Base-by-base conservation (phyloP, 2,113 vertebrate species). In the Odontophorus gujanensis region DNA sequence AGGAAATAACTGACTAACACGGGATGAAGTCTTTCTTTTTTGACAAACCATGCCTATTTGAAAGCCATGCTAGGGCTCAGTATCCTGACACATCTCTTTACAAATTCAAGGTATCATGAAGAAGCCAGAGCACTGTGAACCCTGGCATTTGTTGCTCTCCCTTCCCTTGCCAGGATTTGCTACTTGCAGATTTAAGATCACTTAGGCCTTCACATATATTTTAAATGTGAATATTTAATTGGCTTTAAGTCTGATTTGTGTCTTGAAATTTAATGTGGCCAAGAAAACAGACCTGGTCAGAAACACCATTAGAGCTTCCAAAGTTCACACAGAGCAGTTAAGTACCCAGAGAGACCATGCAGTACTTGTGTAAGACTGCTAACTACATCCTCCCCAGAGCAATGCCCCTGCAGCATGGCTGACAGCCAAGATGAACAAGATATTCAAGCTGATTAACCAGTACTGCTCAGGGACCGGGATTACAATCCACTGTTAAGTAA, bases 391-490 rank as follows among this genome's bases (percentile, higher is more conserved):
- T 89, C 62, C 78, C 50, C 0, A 0, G 73, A 87, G 74, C 80
- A 83, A 38, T 25, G 69, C 71, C 94, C 40, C 55, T 0, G 66
- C 67, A 92, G 62, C 40, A 9, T 24, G 92, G 81, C 66, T 82
- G 34, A 71, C 2, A 26, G 61, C 85, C 85, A 86, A 38, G 76
- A 89, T 63, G 36, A 83, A 85, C 51, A 87, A 42, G 61, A 81
- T 88, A 92, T 94, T 89, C 78, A 68, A 50, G 13, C 0, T 94
- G 89, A 95, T 95, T 86, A 94, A 95, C 72, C 34, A 59, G 42
- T 36, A 47, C 63, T 11, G 9, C 51, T 63, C 71, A 84, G n/a
- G 87, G 55, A 88, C 72, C 68, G 62, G 43, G 65, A 93, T 88
- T 82, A 67, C 30, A 66, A 53, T 84, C 47, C 48, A 65, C 4